Base-by-base conservation (phyloP, 2,113 vertebrate species). In the Xiphorhynchus elegans region DNA sequence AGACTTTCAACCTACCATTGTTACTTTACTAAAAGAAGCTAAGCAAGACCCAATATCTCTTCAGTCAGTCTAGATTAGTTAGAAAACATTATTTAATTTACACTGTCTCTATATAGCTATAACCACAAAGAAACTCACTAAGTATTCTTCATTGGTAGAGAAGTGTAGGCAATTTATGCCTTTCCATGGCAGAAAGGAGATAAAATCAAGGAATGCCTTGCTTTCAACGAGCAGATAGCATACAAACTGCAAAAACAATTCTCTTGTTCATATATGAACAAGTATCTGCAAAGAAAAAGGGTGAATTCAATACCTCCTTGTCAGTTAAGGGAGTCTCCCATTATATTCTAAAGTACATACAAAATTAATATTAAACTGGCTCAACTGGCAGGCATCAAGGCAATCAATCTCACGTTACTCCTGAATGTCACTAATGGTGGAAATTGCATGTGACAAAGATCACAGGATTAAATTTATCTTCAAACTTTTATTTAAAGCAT, bases 1-100 rank as follows among this genome's bases (percentile, higher is more conserved):
- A 84, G 44, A 15, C 47, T 84, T 67, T 89, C 60, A 87, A 47
- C 33, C 29, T 74, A 58, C 40, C 47, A 29, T 39, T 79, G 13
- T 39, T 92, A 79, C 35, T 49, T 81, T 39, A 81, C 68, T 87
- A 74, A 92, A 86, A 62, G 59, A 97, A 89, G 60, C 49, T 84
- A 58, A 72, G 67, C 44, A 76, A 80, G 26, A 62, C 23, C 15
- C 13, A 50, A 0, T 70, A 90, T 62, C 55, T 67, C 19, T 39
- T 66, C 28, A 11, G 4, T 56, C 72, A 70, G 35, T 17, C 44
- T 37, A 90, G 29, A 55, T 29, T 28, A 29, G 19, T 88, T 62
- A 76, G 44, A 68, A 82, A 75, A 44, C 12, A 53, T 52, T 46
- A 10, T 42, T 84, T 75, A 62, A 90, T 76, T 92, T 68, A 77